Percentiles rank a stretch among this genome's conserved stretches.
phyloP scores from a whole-genome alignment of 2,888 invertebrate species.

The Nebria salina region DNA sequence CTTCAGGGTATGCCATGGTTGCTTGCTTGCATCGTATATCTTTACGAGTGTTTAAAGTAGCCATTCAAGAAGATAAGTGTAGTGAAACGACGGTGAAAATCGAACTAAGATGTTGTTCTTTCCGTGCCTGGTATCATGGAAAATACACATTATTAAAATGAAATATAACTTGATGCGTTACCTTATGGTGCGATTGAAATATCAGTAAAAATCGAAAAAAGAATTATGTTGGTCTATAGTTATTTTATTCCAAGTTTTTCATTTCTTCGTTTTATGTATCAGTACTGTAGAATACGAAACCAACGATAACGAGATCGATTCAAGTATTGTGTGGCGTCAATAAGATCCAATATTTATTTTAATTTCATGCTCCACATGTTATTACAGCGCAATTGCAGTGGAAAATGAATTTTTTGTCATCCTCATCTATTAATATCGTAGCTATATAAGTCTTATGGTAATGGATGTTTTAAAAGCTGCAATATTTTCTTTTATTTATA shows the following conservation, averaged over 20 bases:
- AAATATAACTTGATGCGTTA: background rate
- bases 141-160: background rate
- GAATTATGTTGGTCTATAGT: background rate
- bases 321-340: too few relatives aligned
- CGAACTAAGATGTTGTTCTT: slow-evolving; percentile 1
- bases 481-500: too few relatives aligned
- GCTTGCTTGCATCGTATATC: background rate
- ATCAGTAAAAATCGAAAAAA: background rate
- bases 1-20: background rate
- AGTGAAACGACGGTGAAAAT: background rate
- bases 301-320: too few relatives aligned
- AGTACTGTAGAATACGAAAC: too few relatives aligned
- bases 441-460: too few relatives aligned
- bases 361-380: too few relatives aligned
- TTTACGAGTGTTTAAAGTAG: slow-evolving; percentile 1
- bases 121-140: background rate
- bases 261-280: too few relatives aligned
- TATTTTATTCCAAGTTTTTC: background rate
- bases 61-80: background rate
- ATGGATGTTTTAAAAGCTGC: too few relatives aligned
- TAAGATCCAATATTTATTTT: too few relatives aligned
- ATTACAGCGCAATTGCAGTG: too few relatives aligned
- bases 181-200: background rate
- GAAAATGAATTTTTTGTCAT: too few relatives aligned
- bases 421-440: too few relatives aligned